Percentiles rank a stretch among this genome's conserved stretches.
Evolutionary conservation across 2,797 vertebrate species (phyloP).

Genomic region (Lacerta bilineata): DNA sequence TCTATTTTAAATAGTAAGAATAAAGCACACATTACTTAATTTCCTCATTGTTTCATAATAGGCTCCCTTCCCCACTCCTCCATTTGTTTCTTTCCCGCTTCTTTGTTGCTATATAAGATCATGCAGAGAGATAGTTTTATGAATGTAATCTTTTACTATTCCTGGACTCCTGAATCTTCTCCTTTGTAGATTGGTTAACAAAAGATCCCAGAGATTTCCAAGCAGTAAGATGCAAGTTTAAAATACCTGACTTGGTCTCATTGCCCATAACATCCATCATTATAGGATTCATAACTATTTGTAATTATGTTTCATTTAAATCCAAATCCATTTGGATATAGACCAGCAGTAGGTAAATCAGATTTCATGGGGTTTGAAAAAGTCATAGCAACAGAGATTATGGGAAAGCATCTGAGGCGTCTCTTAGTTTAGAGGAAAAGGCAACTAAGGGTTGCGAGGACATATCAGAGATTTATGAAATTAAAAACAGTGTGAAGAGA

Average conservation of each 20-base stretch:
- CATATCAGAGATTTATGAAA: not conserved
- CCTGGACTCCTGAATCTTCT: fast-evolving
- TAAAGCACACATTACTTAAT: slow-evolving; percentile 39
- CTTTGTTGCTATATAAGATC: slow-evolving; percentile 46
- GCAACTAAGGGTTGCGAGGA: not conserved
- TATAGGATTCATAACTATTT: not conserved
- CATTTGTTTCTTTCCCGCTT: slow-evolving; percentile 21
- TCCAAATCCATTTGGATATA: not conserved
- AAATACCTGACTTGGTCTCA: not conserved
- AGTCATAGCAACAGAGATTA: slow-evolving; percentile 21
- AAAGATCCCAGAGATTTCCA: not conserved
- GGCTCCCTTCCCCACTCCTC: not conserved
- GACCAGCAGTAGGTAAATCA: slow-evolving; percentile 6
- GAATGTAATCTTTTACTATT: not conserved
- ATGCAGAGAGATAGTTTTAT: slow-evolving; percentile 4
- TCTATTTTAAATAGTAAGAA: not conserved
- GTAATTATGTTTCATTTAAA: not conserved
- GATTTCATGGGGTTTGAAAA: not conserved
- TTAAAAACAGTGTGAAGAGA: not conserved
- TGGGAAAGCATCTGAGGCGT: not conserved
- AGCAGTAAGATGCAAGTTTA: not conserved
- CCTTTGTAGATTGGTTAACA: not conserved
- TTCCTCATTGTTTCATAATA: slow-evolving; percentile 46
- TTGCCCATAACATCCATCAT: fast-evolving
- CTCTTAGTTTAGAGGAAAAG: not conserved